A percentile compares a stretch with the other conserved stretches of the same genome.
Conservation (phyloP, 2,113 vertebrate species). For the Lycaon pictus region DNA sequence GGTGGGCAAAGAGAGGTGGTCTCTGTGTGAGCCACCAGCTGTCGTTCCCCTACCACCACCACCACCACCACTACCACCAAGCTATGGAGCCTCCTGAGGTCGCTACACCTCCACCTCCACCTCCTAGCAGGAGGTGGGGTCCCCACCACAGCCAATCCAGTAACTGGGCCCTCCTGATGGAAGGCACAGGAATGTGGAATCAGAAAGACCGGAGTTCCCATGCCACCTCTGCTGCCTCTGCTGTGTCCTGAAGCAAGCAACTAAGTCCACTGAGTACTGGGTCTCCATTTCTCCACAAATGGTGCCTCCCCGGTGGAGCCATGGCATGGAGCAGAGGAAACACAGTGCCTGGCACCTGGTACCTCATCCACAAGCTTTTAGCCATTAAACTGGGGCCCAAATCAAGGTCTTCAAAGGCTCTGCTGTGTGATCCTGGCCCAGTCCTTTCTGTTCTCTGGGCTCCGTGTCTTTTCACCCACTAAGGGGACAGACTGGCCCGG, state of each 20-base stretch:
- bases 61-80: neutral
- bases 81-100: neutral
- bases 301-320: neutral
- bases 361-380: neutral
- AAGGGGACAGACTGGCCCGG: neutral
- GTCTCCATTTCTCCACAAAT: neutral
- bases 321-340: neutral
- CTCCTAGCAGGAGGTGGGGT: neutral
- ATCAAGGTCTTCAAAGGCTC: neutral
- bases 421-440: neutral
- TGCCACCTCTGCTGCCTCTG: neutral
- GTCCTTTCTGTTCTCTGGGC: neutral
- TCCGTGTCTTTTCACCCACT: neutral
- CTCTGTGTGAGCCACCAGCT: neutral
- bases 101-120: neutral
- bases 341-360: neutral
- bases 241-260: neutral
- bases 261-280: rapidly evolving
- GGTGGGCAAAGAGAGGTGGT: neutral
- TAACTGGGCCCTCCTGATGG: neutral
- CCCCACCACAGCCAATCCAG: neutral
- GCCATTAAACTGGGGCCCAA: neutral
- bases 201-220: neutral
- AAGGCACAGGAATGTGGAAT: neutral
- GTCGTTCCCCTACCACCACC: no score